Conservation (phyloP, 30 jellyfish, hydroid and myxozoan genomes). For the Nemopilema nomurai region DNA sequence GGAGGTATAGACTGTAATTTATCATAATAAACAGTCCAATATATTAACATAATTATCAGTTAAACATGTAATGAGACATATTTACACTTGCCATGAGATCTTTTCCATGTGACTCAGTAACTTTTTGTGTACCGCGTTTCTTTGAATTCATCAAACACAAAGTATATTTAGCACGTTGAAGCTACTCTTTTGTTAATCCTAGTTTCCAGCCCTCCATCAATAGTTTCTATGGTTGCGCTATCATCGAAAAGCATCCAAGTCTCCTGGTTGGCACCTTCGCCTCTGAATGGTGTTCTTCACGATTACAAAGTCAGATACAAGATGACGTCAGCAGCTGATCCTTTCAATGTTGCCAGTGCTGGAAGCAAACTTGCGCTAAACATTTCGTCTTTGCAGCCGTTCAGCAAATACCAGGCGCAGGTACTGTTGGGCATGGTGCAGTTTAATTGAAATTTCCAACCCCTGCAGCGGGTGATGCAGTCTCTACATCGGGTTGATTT, state of each 20-base stretch:
- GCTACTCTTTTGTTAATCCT: neutral
- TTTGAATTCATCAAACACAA: neutral
- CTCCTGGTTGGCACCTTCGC: conserved; percentile 58
- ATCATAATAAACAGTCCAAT: too few relatives aligned
- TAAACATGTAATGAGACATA: neutral
- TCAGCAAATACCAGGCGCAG: conserved; percentile 22
- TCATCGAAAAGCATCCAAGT: conserved; percentile 45
- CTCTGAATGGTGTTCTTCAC: conserved; percentile 65
- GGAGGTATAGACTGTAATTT: too few relatives aligned
- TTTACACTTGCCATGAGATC: too few relatives aligned
- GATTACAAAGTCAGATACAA: conserved; percentile 39
- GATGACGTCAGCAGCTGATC: neutral
- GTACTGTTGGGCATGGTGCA: neutral
- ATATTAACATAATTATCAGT: neutral
- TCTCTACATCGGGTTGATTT: too few relatives aligned
- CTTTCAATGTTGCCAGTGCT: conserved; percentile 6
- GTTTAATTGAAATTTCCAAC: neutral
- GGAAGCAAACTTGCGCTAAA: neutral
- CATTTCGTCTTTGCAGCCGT: conserved; percentile 5
- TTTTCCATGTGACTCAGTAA: too few relatives aligned
- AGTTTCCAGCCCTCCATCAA: conserved; percentile 61
- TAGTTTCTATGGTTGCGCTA: conserved; percentile 15
- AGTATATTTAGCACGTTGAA: neutral
- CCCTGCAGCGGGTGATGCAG: too few relatives aligned
- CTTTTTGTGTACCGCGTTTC: neutral